Conservation (phyloP, 2,113 vertebrate genomes). For the Verasper variegatus region DNA sequence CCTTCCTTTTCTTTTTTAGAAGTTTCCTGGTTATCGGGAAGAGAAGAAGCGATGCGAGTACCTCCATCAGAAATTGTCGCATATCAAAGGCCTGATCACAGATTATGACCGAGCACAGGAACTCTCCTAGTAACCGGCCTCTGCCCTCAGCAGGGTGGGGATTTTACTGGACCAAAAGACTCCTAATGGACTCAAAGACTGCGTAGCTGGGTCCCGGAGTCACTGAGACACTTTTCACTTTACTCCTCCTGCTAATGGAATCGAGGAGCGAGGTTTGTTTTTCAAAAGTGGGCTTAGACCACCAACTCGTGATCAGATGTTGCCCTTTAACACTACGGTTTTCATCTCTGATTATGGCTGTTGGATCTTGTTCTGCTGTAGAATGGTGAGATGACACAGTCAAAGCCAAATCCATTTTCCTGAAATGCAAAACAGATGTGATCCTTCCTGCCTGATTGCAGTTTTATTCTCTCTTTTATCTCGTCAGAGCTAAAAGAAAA, state of each 20-base stretch:
- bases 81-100: constrained; percentile 88
- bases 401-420: constrained; percentile 61
- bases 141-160: constrained; percentile 35
- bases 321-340: constrained; percentile 63
- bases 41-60: constrained; percentile 88
- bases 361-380: constrained; percentile 68
- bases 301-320: constrained; percentile 73
- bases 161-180: constrained; percentile 73
- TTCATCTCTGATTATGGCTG: constrained; percentile 43
- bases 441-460: constrained; percentile 45
- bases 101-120: constrained; percentile 85
- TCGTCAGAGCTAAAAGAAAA: constrained; percentile 37
- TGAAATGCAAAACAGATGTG: constrained; percentile 45
- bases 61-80: constrained; percentile 89
- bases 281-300: constrained; percentile 65
- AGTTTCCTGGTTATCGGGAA: constrained; percentile 86
- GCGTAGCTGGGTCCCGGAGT: constrained; percentile 50
- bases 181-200: constrained; percentile 59
- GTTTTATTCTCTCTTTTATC: constrained; percentile 47
- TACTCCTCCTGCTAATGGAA: constrained; percentile 66
- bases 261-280: constrained; percentile 49
- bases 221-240: constrained; percentile 72
- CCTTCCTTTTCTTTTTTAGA: constrained; percentile 65
- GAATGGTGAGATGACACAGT: constrained; percentile 51
- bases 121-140: constrained; percentile 67